Evolutionary conservation across 2,888 invertebrate genomes (phyloP).

Genomic region (Euzophera pinguis): DNA sequence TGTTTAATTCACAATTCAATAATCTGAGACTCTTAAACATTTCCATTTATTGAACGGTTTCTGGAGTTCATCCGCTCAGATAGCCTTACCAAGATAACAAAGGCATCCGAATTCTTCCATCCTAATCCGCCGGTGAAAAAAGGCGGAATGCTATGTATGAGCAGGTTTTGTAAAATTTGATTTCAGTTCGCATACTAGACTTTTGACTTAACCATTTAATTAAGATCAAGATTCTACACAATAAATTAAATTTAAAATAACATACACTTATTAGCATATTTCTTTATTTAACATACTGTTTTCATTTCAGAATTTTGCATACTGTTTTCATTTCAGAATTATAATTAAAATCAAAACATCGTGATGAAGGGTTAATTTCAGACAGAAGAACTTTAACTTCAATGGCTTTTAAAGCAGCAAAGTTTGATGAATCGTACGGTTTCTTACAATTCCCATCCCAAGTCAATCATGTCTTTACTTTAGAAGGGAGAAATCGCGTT

Average conservation of each 20-base stretch:
- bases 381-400: slow-evolving; percentile 5
- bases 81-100: slow-evolving; percentile 28
- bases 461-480: slow-evolving; percentile 22
- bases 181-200: no score
- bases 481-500: slow-evolving; percentile 20
- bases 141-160: no score
- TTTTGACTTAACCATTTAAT: no score
- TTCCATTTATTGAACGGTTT: slow-evolving; percentile 23
- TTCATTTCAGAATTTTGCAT: no score
- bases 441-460: slow-evolving; percentile 20
- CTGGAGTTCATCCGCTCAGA: slow-evolving; percentile 27
- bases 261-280: no score
- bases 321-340: no score
- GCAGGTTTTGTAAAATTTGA: no score
- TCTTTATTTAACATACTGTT: no score
- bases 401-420: slow-evolving; percentile 1
- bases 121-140: not conserved
- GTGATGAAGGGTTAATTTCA: slow-evolving; percentile 7
- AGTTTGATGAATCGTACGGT: slow-evolving; percentile 12
- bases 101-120: not conserved
- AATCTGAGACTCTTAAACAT: slow-evolving; percentile 19
- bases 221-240: no score
- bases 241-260: no score
- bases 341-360: not conserved
- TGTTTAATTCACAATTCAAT: slow-evolving; percentile 20